Evolutionary conservation across 2,888 invertebrate genomes (phyloP).

Genomic region (Marasmarcha lunaedactyla): DNA sequence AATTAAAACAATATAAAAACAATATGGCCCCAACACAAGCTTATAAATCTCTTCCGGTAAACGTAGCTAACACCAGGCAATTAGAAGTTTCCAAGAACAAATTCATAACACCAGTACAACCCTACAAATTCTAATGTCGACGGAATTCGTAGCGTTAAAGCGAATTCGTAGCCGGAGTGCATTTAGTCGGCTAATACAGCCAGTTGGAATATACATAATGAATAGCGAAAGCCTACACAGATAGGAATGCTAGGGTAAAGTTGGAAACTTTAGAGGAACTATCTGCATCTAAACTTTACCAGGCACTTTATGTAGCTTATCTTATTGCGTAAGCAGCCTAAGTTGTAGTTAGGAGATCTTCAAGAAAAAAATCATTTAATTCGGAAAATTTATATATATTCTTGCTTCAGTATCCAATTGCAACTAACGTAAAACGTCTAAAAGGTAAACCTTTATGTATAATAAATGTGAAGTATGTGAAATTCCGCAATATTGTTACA

Average conservation of each 20-base stretch:
- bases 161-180: slow-evolving; percentile 44
- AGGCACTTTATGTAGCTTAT: not conserved
- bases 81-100: slow-evolving; percentile 38
- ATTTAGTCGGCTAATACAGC: slow-evolving; percentile 43
- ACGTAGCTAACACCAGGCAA: slow-evolving; percentile 40
- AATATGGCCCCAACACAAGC: too few relatives aligned
- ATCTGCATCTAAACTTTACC: not conserved
- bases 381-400: too few relatives aligned
- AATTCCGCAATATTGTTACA: too few relatives aligned
- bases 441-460: too few relatives aligned
- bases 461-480: too few relatives aligned
- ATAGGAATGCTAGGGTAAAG: slow-evolving; percentile 5
- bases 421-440: too few relatives aligned
- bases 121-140: slow-evolving; percentile 19
- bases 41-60: slow-evolving; percentile 39
- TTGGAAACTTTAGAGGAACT: not conserved
- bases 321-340: too few relatives aligned
- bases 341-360: too few relatives aligned
- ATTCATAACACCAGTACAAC: slow-evolving; percentile 11
- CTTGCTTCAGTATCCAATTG: too few relatives aligned
- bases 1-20: too few relatives aligned
- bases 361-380: too few relatives aligned
- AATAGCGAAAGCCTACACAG: slow-evolving; percentile 20
- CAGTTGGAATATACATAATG: slow-evolving; percentile 53
- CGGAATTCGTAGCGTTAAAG: slow-evolving; percentile 24